Evolutionary conservation across 2,113 vertebrate genomes (phyloP).

Genomic region (Tichodroma muraria): DNA sequence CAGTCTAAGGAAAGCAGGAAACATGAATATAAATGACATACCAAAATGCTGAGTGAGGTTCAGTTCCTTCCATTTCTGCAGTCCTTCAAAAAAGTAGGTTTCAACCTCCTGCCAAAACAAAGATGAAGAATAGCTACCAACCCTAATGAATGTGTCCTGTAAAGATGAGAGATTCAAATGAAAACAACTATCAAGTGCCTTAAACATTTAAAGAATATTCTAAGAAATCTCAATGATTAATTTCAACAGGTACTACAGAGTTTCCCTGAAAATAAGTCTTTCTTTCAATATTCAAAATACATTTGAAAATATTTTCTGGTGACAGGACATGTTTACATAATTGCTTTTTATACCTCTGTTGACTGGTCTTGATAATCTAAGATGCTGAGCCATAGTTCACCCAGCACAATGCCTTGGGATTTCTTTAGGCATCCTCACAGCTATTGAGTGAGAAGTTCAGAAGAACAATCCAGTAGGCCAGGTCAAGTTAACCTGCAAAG

Average conservation of each 20-base stretch:
- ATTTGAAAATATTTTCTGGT: not conserved
- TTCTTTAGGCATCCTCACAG: not conserved
- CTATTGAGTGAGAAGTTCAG: not conserved
- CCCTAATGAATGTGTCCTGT: not conserved
- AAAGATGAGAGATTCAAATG: not conserved
- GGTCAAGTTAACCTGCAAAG: not conserved
- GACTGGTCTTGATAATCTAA: not conserved
- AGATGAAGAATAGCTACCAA: constrained; percentile 11
- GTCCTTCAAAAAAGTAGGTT: constrained; percentile 92
- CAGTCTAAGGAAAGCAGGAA: not conserved
- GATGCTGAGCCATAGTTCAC: not conserved
- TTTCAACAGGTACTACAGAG: not conserved
- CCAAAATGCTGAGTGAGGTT: constrained; percentile 92
- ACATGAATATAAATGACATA: constrained; percentile 47
- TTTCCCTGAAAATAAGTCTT: not conserved
- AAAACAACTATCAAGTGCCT: not conserved
- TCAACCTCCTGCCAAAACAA: constrained; percentile 84
- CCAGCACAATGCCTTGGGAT: not conserved
- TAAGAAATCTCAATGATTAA: not conserved
- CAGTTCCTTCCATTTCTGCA: constrained; percentile 93
- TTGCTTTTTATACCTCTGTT: not conserved
- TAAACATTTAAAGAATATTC: not conserved
- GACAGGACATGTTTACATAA: not conserved
- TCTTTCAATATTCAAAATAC: not conserved
- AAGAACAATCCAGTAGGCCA: not conserved